A percentile compares a stretch with the other conserved stretches of the same genome.
These are phyloP conservation scores for Psephotus haematonotus DNA, from an alignment of 2,113 vertebrate genomes.

Conservation along the genomic window DNA sequence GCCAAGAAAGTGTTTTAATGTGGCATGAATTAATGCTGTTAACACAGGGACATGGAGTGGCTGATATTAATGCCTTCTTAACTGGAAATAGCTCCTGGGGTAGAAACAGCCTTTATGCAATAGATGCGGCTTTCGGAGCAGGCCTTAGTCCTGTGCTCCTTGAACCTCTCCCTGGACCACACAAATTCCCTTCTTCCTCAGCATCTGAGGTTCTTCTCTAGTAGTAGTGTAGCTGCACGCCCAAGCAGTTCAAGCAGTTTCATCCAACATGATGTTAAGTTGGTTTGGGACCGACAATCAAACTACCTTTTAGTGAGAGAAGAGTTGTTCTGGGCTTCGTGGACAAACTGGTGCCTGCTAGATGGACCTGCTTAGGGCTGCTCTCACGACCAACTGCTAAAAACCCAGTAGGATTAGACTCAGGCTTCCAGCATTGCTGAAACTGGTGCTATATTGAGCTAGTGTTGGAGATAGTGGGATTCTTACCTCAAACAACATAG, in stretches of 20 bases:
- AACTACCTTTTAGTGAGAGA: background rate
- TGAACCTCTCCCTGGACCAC: background rate
- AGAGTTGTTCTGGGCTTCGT: background rate
- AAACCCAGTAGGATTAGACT: background rate
- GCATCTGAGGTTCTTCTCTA: background rate
- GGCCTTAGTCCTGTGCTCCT: background rate
- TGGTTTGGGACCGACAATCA: background rate
- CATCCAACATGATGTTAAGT: background rate
- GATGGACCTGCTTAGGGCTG: background rate
- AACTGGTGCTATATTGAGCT: background rate
- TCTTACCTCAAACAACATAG: background rate
- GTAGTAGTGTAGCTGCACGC: background rate
- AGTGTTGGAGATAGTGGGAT: background rate
- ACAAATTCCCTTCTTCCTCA: background rate
- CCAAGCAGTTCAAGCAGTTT: background rate
- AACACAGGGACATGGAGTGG: background rate
- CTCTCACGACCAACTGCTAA: background rate
- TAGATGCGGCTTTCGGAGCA: background rate
- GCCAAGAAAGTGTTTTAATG: conserved; percentile 68
- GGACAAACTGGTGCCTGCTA: background rate
- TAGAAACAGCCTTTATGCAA: background rate
- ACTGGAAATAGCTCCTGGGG: conserved; percentile 42
- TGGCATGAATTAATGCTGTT: conserved; percentile 61
- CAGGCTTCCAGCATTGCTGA: background rate
- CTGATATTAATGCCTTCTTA: background rate